Evolutionary conservation across 2,888 invertebrate genomes (phyloP).

Genomic region (Caenorhabditis sinica): DNA sequence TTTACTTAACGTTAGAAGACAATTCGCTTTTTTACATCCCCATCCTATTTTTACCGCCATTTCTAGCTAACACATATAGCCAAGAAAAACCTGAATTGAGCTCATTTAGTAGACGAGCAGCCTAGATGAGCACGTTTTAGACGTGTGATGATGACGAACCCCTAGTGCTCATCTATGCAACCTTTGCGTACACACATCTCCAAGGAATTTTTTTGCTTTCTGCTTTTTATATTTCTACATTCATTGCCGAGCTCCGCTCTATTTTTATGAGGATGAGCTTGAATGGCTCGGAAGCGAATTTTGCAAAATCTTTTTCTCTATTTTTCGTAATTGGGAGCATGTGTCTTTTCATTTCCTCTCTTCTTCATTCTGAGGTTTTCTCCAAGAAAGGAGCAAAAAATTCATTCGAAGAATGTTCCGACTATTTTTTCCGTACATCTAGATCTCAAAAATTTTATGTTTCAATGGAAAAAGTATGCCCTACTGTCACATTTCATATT

Average conservation of each 20-base stretch:
- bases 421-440: neutral
- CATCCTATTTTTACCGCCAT: constrained; percentile 3
- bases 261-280: constrained; percentile 13
- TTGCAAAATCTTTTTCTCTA: neutral
- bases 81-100: constrained; percentile 51
- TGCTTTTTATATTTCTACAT: neutral
- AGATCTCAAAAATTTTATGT: neutral
- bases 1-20: neutral
- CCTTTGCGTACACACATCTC: constrained; percentile 46
- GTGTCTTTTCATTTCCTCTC: neutral
- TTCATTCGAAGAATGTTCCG: neutral
- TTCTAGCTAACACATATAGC: constrained; percentile 20
- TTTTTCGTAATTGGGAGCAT: neutral
- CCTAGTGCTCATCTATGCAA: constrained; percentile 29
- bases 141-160: constrained; percentile 48
- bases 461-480: neutral
- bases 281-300: neutral
- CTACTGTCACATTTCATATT: constrained; percentile 5
- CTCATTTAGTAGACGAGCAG: constrained; percentile 56
- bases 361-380: neutral
- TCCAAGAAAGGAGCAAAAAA: neutral
- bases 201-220: constrained; percentile 2
- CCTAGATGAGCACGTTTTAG: constrained; percentile 24
- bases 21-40: neutral
- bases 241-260: constrained; percentile 1